Evolutionary conservation across 2,797 vertebrate genomes (phyloP).

Genomic region (Tokudaia tokunoshimensis): DNA sequence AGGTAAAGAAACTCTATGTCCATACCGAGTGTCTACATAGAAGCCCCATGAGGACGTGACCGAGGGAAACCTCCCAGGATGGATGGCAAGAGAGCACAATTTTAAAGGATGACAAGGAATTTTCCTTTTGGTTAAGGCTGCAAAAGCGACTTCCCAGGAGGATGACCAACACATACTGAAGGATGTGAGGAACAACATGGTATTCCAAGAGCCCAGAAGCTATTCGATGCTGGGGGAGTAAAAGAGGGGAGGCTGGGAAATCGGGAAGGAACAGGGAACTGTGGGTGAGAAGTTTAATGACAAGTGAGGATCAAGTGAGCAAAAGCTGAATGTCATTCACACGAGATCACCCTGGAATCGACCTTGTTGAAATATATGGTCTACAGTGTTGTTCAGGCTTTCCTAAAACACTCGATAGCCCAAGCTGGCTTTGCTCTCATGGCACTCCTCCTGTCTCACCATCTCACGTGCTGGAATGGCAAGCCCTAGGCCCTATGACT

Average conservation of each 20-base stretch:
- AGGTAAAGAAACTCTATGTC: background rate
- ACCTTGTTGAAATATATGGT: background rate
- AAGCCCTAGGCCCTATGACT: background rate
- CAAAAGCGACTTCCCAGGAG: background rate
- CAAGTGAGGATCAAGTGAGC: background rate
- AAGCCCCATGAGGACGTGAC: background rate
- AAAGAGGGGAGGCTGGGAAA: background rate
- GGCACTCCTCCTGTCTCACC: background rate
- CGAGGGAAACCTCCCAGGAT: background rate
- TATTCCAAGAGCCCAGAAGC: background rate
- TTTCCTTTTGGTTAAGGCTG: background rate
- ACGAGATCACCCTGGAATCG: background rate
- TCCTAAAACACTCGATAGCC: background rate
- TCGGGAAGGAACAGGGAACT: background rate
- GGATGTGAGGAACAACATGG: background rate
- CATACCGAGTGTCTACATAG: background rate
- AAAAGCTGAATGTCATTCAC: background rate
- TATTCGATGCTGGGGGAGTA: background rate
- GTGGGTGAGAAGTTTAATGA: background rate
- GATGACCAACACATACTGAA: background rate
- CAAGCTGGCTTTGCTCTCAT: background rate
- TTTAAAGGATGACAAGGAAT: slow-evolving; percentile 11
- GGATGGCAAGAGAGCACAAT: background rate
- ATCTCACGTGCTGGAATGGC: background rate
- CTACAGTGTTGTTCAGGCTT: background rate